Percentiles rank a stretch among this genome's conserved stretches.
Conservation (phyloP, 2,888 invertebrate genomes). For the Limnephilus auricula region DNA sequence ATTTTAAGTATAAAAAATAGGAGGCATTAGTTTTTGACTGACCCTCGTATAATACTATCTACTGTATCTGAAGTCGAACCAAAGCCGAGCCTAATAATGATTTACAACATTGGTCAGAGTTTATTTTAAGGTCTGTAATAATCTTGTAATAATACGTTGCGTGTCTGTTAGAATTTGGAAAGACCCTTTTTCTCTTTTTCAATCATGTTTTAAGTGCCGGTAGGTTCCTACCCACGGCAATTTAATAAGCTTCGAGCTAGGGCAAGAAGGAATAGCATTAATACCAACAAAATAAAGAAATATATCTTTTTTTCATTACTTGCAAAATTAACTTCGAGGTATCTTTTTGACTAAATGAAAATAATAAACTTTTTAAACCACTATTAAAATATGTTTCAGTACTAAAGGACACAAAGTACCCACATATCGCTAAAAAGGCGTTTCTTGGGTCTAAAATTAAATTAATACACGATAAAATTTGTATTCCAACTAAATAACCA, state of each 20-base stretch:
- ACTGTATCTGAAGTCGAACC: not conserved
- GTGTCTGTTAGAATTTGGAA: not conserved
- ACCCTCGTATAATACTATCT: not conserved
- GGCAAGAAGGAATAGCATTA: not conserved
- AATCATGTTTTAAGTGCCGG: not conserved
- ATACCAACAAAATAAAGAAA: not conserved
- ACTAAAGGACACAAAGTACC: too few relatives aligned
- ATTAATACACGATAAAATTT: too few relatives aligned
- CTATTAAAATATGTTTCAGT: too few relatives aligned
- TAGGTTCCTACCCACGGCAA: not conserved
- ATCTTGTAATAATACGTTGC: not conserved
- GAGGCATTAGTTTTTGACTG: too few relatives aligned
- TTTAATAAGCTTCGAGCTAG: not conserved
- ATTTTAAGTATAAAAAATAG: too few relatives aligned
- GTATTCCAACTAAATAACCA: too few relatives aligned
- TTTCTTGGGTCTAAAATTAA: too few relatives aligned
- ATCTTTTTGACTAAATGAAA: too few relatives aligned
- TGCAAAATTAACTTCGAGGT: too few relatives aligned
- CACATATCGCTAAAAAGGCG: too few relatives aligned
- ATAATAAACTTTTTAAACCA: too few relatives aligned
- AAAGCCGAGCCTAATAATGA: not conserved
- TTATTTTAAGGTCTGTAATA: not conserved
- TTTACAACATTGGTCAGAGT: not conserved
- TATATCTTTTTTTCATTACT: not conserved
- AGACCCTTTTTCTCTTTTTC: not conserved